Conservation (phyloP, 2,888 invertebrate genomes). For the Leucania comma region DNA sequence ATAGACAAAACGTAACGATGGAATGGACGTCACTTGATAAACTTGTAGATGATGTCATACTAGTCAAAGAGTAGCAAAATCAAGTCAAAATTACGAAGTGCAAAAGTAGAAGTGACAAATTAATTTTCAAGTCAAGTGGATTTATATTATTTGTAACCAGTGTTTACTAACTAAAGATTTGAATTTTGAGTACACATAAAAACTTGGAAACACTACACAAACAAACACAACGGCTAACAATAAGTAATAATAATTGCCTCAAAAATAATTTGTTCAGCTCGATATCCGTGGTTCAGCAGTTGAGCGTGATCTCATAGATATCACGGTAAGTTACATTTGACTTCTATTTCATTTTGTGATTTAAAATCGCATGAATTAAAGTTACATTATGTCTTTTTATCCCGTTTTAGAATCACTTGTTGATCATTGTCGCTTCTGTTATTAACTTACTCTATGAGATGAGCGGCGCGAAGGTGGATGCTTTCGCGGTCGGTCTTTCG, state of each 20-base stretch:
- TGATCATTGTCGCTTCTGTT: slow-evolving; percentile 41
- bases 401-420: slow-evolving; percentile 20
- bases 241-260: background rate
- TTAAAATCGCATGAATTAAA: background rate
- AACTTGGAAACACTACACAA: background rate
- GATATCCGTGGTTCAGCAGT: too few relatives aligned
- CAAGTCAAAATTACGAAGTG: slow-evolving; percentile 3
- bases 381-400: background rate
- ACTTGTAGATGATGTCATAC: slow-evolving; percentile 72
- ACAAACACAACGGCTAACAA: background rate
- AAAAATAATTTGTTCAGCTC: background rate
- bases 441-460: slow-evolving; percentile 77
- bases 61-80: slow-evolving; percentile 63
- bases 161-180: background rate
- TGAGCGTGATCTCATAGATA: background rate
- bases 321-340: background rate
- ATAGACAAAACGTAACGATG: slow-evolving; percentile 49
- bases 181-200: background rate
- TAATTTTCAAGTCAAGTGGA: background rate
- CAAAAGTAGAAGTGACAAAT: slow-evolving; percentile 27
- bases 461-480: slow-evolving; percentile 81
- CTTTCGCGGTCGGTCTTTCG: slow-evolving; percentile 85
- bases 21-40: slow-evolving; percentile 62
- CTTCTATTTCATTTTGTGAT: too few relatives aligned
- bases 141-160: background rate